Evolutionary conservation across 2,113 vertebrate species (phyloP).

Genomic region (Opisthocomus hoazin): DNA sequence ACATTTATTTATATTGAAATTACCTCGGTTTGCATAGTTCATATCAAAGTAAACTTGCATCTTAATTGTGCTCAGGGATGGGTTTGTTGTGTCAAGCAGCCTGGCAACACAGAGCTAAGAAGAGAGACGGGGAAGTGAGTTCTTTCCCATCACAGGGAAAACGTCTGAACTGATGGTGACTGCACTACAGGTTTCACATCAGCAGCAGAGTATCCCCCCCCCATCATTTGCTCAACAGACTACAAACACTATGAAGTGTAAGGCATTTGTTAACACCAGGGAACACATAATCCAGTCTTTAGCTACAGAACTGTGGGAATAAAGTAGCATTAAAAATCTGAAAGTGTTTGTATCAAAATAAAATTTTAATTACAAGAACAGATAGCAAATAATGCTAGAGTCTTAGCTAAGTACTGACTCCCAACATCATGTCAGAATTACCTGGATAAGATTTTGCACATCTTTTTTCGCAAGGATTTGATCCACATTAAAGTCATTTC

Average conservation of each 20-base stretch:
- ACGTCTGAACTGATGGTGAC: neutral
- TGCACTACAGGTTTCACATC: neutral
- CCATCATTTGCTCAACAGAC: too few species aligned
- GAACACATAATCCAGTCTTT: neutral
- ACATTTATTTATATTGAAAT: constrained; percentile 18
- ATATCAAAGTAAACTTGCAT: constrained; percentile 94
- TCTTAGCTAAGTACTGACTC: neutral
- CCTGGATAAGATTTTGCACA: constrained; percentile 82
- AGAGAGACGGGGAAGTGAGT: constrained; percentile 24
- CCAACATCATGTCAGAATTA: constrained; percentile 46
- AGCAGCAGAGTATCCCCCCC: neutral
- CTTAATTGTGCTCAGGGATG: constrained; percentile 89
- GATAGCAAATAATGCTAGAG: neutral
- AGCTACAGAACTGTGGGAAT: neutral
- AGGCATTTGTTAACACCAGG: neutral
- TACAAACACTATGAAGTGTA: too few species aligned
- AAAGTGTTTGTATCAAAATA: neutral
- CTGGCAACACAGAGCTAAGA: constrained; percentile 83
- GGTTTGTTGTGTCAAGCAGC: constrained; percentile 79
- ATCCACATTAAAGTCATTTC: constrained; percentile 80
- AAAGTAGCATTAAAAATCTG: neutral
- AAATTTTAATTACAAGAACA: neutral
- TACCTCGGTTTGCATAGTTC: constrained; percentile 87
- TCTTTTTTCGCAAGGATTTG: constrained; percentile 75
- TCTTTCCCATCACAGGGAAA: neutral